phyloP scores from a whole-genome alignment of 2,797 vertebrate genomes.

The Betta splendens region DNA sequence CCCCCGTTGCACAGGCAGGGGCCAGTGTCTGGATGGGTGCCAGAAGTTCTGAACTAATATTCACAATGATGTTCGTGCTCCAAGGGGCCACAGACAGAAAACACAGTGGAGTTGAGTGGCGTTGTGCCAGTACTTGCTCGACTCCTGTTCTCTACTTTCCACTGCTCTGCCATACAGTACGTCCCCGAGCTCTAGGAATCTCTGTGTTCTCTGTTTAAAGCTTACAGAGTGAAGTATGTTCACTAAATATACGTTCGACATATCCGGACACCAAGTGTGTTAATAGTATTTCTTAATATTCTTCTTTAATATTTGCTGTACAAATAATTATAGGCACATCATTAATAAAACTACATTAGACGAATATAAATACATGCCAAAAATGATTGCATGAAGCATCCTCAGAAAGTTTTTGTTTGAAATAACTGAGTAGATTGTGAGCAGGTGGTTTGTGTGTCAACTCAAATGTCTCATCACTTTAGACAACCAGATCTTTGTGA shows the following conservation, averaged over 20 bases:
- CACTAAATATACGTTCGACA: slow-evolving; percentile 11
- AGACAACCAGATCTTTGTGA: slow-evolving; percentile 17
- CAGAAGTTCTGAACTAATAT: slow-evolving; percentile 78
- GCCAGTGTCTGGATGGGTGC: slow-evolving; percentile 71
- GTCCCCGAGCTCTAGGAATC: slow-evolving; percentile 48
- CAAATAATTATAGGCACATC: no score
- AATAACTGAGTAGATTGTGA: slow-evolving; percentile 4
- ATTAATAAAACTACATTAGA: no score
- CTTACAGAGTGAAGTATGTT: slow-evolving; percentile 21
- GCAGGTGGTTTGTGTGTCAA: slow-evolving; percentile 1
- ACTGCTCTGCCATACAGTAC: slow-evolving; percentile 37
- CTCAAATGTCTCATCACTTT: slow-evolving; percentile 3
- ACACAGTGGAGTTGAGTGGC: slow-evolving; percentile 71
- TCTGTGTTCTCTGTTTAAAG: slow-evolving; percentile 43
- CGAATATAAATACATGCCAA: neutral
- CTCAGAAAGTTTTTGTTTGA: neutral
- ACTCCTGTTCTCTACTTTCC: slow-evolving; percentile 52
- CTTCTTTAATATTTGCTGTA: no score
- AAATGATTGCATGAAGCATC: neutral
- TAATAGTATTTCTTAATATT: no score
- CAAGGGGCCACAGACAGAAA: slow-evolving; percentile 65
- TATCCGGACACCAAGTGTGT: neutral
- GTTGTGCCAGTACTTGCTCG: slow-evolving; percentile 64
- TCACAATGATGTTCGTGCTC: slow-evolving; percentile 73
- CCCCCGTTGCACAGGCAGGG: slow-evolving; percentile 49